phyloP scores from a whole-genome alignment of 1,140 invertebrate species.

The Drosophila mojavensis region DNA sequence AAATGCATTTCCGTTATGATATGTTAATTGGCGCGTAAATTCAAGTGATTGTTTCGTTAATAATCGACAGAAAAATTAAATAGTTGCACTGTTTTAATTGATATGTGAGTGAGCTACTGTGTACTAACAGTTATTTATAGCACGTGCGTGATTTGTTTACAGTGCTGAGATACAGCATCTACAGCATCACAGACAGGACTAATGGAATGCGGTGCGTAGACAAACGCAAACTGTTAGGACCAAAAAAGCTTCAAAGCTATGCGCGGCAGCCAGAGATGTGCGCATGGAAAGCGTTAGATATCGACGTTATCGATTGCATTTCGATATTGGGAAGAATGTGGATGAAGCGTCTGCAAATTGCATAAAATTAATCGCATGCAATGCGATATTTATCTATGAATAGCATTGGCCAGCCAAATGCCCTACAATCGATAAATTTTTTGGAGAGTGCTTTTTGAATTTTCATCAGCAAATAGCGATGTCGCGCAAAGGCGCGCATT shows the following conservation, averaged over 20 bases:
- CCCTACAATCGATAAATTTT: neutral
- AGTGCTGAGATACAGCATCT: conserved; percentile 13
- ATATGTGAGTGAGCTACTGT: neutral
- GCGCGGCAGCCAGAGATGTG: conserved; percentile 3
- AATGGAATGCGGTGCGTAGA: conserved; percentile 31
- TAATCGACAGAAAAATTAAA: too few species aligned
- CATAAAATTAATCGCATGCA: neutral
- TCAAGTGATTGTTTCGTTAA: neutral
- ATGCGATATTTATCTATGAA: neutral
- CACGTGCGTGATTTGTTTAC: conserved; percentile 48
- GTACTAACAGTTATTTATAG: conserved; percentile 18
- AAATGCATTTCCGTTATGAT: conserved; percentile 4
- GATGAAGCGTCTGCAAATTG: too few species aligned
- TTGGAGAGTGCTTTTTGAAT: neutral
- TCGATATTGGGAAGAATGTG: too few species aligned
- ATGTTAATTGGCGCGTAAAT: conserved; percentile 46
- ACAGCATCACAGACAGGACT: conserved; percentile 29
- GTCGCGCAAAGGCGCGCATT: conserved; percentile 3
- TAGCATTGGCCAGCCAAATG: too few species aligned
- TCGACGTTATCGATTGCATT: neutral
- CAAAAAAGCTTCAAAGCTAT: conserved; percentile 25
- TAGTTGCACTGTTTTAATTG: neutral
- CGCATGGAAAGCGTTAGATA: conserved; percentile 20
- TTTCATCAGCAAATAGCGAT: conserved; percentile 12
- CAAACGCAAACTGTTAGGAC: conserved; percentile 14